phyloP scores from a whole-genome alignment of 53 echinoderm and acorn worm species.

The Holothuria leucospilota region DNA sequence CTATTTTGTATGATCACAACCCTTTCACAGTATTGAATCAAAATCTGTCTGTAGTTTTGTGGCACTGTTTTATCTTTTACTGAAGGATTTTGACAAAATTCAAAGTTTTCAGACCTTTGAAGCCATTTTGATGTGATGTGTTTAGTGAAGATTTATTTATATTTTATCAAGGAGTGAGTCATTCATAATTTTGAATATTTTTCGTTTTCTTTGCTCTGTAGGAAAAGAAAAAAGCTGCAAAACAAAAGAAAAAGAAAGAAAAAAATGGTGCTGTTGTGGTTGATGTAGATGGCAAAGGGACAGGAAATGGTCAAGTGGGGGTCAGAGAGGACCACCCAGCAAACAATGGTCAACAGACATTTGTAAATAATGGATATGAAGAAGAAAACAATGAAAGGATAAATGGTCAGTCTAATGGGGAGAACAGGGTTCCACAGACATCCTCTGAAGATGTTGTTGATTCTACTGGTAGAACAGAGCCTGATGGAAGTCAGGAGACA shows the following conservation, averaged over 20 bases:
- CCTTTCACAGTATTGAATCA: no score
- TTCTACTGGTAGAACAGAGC: not conserved
- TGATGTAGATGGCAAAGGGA: conserved; percentile 1
- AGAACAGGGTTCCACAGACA: not conserved
- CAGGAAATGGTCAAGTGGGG: not conserved
- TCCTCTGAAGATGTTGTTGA: not conserved
- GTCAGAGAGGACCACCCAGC: not conserved
- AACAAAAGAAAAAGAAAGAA: conserved; percentile 28
- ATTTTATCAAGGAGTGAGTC: no score
- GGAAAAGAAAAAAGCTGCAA: conserved; percentile 11
- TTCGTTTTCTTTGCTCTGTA: not conserved
- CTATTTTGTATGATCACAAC: no score
- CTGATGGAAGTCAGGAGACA: not conserved
- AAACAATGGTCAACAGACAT: not conserved
- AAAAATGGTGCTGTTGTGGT: conserved; percentile 33
- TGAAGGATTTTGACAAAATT: no score
- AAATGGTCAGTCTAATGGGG: not conserved
- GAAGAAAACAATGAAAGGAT: conserved; percentile 7
- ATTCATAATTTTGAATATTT: no score
- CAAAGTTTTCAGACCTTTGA: no score
- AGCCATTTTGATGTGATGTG: no score
- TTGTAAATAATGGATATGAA: conserved; percentile 29
- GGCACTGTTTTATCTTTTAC: no score
- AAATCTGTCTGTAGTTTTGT: no score
- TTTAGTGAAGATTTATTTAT: no score